These are phyloP conservation scores for Dugesia japonica DNA, from an alignment of 2,888 invertebrate species.

Conservation along the genomic window DNA sequence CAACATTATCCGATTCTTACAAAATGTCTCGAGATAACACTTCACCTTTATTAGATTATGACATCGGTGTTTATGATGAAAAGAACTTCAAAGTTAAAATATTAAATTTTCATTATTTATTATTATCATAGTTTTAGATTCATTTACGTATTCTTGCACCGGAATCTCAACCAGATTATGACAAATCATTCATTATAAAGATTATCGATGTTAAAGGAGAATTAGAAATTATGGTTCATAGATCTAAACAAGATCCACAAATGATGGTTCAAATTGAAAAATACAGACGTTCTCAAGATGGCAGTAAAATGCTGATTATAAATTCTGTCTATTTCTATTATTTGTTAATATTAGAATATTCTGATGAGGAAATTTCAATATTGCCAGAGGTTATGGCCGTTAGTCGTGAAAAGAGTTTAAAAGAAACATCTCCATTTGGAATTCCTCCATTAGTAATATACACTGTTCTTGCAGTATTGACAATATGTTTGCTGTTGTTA, in stretches of 20 bases:
- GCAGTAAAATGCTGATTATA: neutral
- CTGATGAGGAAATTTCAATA: neutral
- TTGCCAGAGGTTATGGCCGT: neutral
- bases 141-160: slow-evolving; percentile 17
- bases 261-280: neutral
- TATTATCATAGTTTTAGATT: neutral
- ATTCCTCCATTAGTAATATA: slow-evolving; percentile 10
- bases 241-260: neutral
- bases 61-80: slow-evolving; percentile 24
- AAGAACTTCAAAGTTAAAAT: slow-evolving; percentile 7
- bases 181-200: neutral
- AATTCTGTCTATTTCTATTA: too few species aligned
- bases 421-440: neutral
- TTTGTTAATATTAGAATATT: neutral
- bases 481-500: neutral
- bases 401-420: neutral
- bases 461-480: neutral
- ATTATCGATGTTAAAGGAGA: slow-evolving; percentile 20
- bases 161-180: slow-evolving; percentile 11
- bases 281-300: neutral
- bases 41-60: neutral
- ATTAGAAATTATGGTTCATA: slow-evolving; percentile 17
- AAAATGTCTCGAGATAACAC: neutral
- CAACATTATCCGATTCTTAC: neutral
- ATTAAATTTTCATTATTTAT: neutral